Evolutionary conservation across 2,113 vertebrate species (phyloP).

Genomic region (Natator depressus): DNA sequence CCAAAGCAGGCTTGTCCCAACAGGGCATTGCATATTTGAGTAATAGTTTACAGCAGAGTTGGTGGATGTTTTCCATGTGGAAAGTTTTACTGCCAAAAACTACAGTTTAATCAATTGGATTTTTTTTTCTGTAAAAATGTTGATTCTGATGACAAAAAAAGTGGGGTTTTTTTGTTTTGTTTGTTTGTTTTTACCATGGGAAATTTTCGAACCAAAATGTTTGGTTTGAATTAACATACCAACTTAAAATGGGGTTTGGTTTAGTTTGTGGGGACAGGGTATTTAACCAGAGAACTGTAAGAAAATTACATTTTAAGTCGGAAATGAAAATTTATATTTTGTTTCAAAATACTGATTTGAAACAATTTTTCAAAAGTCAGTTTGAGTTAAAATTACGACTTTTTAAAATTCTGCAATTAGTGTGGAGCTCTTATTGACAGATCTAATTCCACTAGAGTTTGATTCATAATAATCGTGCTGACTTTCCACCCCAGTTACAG

Average conservation of each 20-base stretch:
- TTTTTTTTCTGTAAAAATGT: neutral
- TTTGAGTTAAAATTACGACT: neutral
- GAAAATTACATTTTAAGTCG: neutral
- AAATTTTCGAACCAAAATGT: neutral
- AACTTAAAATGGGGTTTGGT: fast-evolving
- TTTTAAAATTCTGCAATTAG: neutral
- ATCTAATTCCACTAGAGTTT: neutral
- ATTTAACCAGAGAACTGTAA: neutral
- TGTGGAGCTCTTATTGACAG: neutral
- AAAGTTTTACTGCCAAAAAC: neutral
- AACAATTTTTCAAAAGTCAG: neutral
- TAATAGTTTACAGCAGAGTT: neutral
- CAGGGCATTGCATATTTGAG: neutral
- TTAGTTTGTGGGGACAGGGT: neutral
- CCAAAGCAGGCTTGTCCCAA: neutral
- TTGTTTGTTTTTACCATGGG: neutral
- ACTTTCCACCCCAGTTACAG: neutral
- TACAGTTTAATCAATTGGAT: neutral
- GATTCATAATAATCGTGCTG: neutral
- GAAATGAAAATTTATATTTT: neutral
- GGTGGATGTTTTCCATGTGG: neutral
- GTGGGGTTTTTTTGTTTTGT: neutral
- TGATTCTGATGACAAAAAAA: neutral
- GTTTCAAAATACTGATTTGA: neutral
- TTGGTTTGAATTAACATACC: neutral